Conservation (phyloP, 2,797 vertebrate genomes). For the Phoebastria nigripes region DNA sequence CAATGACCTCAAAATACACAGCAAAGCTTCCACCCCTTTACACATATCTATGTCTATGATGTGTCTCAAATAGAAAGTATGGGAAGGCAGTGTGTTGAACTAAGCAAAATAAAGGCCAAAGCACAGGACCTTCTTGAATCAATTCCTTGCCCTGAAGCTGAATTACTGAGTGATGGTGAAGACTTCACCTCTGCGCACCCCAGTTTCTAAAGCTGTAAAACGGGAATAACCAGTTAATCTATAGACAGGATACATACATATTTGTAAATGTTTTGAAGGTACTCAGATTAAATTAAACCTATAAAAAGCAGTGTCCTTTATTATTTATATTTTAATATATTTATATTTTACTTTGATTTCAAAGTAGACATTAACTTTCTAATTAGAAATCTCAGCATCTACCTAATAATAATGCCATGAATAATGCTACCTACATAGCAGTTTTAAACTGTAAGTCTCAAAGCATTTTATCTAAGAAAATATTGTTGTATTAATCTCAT, state of each 20-base stretch:
- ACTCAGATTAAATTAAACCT: not conserved
- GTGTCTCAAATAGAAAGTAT: not conserved
- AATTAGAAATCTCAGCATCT: not conserved
- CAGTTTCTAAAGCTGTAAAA: not conserved
- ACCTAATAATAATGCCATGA: not conserved
- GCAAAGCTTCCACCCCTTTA: not conserved
- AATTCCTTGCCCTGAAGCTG: not conserved
- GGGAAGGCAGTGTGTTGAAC: not conserved
- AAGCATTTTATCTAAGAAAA: not conserved
- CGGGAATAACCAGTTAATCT: not conserved
- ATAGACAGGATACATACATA: not conserved
- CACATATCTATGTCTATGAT: too few species aligned
- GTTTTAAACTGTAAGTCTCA: not conserved
- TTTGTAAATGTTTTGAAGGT: not conserved
- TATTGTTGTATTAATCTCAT: not conserved
- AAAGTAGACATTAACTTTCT: not conserved
- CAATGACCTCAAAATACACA: not conserved
- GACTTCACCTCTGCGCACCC: not conserved
- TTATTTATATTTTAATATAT: not conserved
- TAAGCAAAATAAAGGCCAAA: not conserved
- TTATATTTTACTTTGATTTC: not conserved
- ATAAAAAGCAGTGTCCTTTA: not conserved
- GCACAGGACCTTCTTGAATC: not conserved
- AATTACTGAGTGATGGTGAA: not conserved
- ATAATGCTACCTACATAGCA: not conserved